Percentiles rank a stretch among this genome's conserved stretches.
Evolutionary conservation across 2,797 vertebrate genomes (phyloP).

Genomic region (Dermochelys coriacea): DNA sequence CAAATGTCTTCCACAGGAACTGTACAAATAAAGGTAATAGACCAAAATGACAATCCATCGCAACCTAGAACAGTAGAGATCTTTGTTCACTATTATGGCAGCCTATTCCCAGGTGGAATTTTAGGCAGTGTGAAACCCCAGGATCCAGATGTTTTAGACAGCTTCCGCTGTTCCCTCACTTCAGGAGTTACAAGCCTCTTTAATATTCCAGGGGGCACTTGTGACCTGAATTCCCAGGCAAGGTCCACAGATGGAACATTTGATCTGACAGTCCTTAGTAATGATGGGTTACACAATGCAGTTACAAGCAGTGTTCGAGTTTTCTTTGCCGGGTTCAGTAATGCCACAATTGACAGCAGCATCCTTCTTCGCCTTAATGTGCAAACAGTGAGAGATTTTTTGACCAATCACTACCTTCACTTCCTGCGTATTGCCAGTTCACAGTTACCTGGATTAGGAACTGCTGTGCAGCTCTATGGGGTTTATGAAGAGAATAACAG

Average conservation of each 20-base stretch:
- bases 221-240: constrained; percentile 89
- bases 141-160: constrained; percentile 94
- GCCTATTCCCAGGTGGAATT: constrained; percentile 92
- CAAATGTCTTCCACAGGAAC: constrained; percentile 99
- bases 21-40: constrained; percentile 90
- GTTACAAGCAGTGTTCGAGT: constrained; percentile 91
- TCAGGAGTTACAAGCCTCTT: constrained; percentile 91
- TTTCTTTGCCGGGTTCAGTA: constrained; percentile 90
- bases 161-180: constrained; percentile 94
- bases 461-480: constrained; percentile 91
- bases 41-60: constrained; percentile 98
- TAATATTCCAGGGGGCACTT: constrained; percentile 89
- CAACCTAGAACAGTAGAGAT: constrained; percentile 93
- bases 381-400: constrained; percentile 87
- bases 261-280: constrained; percentile 91
- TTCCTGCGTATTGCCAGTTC: constrained; percentile 93
- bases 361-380: constrained; percentile 90
- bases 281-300: constrained; percentile 89
- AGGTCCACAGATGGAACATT: constrained; percentile 94
- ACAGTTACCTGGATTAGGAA: constrained; percentile 94
- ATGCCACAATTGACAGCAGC: constrained; percentile 95
- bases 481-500: constrained; percentile 90
- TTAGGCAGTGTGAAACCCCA: constrained; percentile 93
- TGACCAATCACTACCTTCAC: constrained; percentile 93
- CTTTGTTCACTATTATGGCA: constrained; percentile 96